Conservation (phyloP, 2,113 vertebrate species). For the Piprites chloris region DNA sequence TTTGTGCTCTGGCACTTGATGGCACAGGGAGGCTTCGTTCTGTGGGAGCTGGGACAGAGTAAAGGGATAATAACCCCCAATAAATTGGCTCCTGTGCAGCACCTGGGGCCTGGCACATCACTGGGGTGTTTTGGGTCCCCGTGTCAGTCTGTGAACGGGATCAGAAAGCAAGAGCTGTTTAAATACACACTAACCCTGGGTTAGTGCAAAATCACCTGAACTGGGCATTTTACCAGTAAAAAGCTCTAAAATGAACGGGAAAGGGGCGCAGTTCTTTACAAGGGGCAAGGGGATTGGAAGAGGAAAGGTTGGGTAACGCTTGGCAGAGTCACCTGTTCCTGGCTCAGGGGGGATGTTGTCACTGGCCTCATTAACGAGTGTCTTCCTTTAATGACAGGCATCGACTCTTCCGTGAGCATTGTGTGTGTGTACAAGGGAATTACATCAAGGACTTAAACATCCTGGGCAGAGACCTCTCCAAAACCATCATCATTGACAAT, state of each 20-base stretch:
- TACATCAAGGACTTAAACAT: slow-evolving; percentile 99
- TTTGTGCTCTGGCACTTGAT: neutral
- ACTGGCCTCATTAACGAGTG: neutral
- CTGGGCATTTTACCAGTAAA: neutral
- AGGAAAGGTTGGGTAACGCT: accelerated
- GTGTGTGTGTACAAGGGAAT: slow-evolving; percentile 98
- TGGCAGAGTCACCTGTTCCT: neutral
- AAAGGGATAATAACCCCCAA: neutral
- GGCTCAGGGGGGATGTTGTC: neutral
- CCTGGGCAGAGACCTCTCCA: slow-evolving; percentile 97
- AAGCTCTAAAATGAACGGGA: neutral
- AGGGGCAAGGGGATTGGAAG: neutral
- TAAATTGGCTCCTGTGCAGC: neutral
- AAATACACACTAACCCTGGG: neutral
- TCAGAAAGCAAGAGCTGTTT: neutral
- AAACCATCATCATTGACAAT: slow-evolving; percentile 99
- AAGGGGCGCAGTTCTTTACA: neutral
- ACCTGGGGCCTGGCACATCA: neutral
- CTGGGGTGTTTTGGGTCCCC: neutral
- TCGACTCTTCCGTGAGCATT: slow-evolving; percentile 97
- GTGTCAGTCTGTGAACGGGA: neutral
- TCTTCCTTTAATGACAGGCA: slow-evolving; percentile 76
- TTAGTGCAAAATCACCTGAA: neutral
- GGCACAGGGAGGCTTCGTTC: neutral
- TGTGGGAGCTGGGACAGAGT: neutral